Evolutionary conservation across 2,797 vertebrate genomes (phyloP), one percentile per base, ranked within the genome.

Genomic region (Pogonophryne albipinna): DNA sequence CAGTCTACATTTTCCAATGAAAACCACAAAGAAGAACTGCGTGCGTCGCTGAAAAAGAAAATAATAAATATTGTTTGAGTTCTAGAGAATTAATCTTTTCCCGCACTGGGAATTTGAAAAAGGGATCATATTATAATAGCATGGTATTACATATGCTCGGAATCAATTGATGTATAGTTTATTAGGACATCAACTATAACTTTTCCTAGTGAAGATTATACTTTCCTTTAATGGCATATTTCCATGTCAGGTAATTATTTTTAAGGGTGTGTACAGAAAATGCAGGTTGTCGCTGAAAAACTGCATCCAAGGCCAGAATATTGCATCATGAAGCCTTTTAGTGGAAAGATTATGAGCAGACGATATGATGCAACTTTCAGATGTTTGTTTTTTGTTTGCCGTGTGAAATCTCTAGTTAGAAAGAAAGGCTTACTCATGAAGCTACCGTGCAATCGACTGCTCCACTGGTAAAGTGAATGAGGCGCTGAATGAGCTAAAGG

Each of bases 391-490:
- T 81, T 76, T 75, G 66, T 86, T 86, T 85, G 15, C 42, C 66
- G 68, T 66, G 71, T 76, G 57, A 87, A 74, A 68, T 87, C 53
- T 51, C 20, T 1, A 13, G 67, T 78, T 79, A 70, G 74, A 68
- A 78, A 87, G 84, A 79, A 76, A 83, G 75, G 41, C 80, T 90
- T 66, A 64, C 76, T 82, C 73, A 73, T 20, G 63, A 75, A 62
- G 76, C 82, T 71, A 14, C 69, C 67, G 42, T 2, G 14, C 27
- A 63, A 38, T 55, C 15, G 10, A 47, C 70, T 55, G 61, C 74
- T 75, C 79, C 16, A 49, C 69, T 82, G 83, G 88, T 71, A 87
- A 85, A 60, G 76, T 59, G 82, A 86, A 85, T 65, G 77, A 90
- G 78, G 59, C 70, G 57, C 66, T 65, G 60, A 77, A 70, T 68